Evolutionary conservation across 1,140 invertebrate species (phyloP), one percentile per base, ranked within the genome.

Genomic region (Theocolax elegans): DNA sequence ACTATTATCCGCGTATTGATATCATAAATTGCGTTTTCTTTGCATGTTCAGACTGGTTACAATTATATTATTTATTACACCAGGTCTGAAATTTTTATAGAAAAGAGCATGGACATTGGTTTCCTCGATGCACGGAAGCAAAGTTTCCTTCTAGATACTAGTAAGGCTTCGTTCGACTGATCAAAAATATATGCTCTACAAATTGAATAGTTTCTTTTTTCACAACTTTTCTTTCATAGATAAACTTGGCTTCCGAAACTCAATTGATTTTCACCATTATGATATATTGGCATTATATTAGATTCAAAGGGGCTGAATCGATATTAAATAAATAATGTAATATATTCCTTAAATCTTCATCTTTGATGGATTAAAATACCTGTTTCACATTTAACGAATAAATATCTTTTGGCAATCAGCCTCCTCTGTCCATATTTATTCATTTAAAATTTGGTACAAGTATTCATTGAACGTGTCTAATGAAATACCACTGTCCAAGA

Each of bases 81-180:
- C n/a, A 15, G 15, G 19, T n/a, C 9, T 29, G n/a, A 48, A 40
- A 25, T 17, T 59, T 23, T 53, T 58, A 63, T 15, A 40, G 29
- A 58, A 54, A 70, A 64, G 21, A 58, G 68, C 60, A 71, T 71
- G 68, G 15, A 54, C 38, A 46, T 54, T 46, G 27, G 23, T 46
- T 60, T n/a, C 31, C 10, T 35, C 13, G 49, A 13, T 10, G 51
- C 48, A 31, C 40, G 49, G 40, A 69, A 63, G 58, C 35, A 69
- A 54, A 56, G 19, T 46, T 17, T 54, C 23, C 17, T 13, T 19
- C 10, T n/a, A n/a, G n/a, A n/a, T n/a, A 19, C 40, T 10, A 51
- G 1, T 17, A 2, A 9, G 10, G 38, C 49, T 44, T 54, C 15
- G 6, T 15, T 54, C 17, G 8, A 13, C 40, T 7, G 44, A 27